phyloP scores from a whole-genome alignment of 2,113 vertebrate genomes.

The Dromas ardeola region DNA sequence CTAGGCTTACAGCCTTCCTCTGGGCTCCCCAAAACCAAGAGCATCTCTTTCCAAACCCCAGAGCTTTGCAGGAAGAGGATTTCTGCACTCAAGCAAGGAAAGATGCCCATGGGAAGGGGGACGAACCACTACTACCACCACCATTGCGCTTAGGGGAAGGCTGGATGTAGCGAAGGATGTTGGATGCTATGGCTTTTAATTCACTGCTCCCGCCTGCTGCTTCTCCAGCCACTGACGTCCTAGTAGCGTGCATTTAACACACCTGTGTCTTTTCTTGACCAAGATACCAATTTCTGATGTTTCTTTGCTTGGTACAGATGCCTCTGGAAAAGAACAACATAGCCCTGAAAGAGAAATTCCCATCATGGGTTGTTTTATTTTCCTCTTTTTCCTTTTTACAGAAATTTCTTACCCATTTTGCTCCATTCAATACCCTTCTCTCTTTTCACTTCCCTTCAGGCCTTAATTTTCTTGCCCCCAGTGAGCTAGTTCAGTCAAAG shows the following conservation, averaged over 20 bases:
- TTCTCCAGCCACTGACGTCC: background rate
- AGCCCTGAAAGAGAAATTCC: background rate
- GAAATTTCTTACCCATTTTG: background rate
- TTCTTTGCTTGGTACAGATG: background rate
- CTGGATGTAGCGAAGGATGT: background rate
- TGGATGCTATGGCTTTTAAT: background rate
- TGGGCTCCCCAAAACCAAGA: background rate
- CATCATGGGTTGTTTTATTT: accelerated
- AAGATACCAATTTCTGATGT: background rate
- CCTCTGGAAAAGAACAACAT: background rate
- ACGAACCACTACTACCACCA: background rate
- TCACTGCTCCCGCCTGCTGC: background rate
- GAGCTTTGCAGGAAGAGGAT: background rate
- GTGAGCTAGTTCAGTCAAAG: background rate
- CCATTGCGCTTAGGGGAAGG: background rate
- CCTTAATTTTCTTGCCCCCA: background rate
- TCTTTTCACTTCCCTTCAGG: background rate
- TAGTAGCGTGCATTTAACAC: background rate
- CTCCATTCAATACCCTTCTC: background rate
- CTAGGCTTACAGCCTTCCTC: background rate
- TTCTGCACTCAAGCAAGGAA: background rate
- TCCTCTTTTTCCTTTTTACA: background rate
- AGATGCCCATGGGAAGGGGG: background rate
- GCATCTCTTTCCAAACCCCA: background rate
- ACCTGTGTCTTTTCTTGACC: background rate